Base-by-base conservation (phyloP, 2,888 invertebrate species). In the Acanthococcus lagerstroemiae region DNA sequence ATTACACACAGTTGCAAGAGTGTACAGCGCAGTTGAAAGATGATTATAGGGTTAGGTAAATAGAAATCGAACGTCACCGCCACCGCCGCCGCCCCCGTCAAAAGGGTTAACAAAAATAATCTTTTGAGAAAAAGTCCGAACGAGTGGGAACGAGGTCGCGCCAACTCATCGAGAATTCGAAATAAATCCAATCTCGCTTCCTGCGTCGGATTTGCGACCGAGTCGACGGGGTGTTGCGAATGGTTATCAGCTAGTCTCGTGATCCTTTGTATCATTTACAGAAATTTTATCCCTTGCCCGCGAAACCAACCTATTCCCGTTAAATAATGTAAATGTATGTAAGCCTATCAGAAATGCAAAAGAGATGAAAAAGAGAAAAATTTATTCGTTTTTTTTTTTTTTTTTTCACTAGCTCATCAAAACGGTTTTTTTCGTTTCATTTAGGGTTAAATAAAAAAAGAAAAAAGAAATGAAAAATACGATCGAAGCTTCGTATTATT, bases 241-340 rank as follows among this genome's bases (percentile, higher is more conserved):
- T 44, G 30, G 57, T 44, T 57, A 57, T 30, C 37, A 37, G 37
- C 52, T 24, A 48, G 46, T 48, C 48, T 46, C 50, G 25, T 61
- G 61, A 61, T 61, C 61, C 61, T 61, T 61, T 61, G 61, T 61
- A 61, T 61, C 61, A 61, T 61, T 61, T 61, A 61, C 61, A 61
- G 61, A 61, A 61, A 61, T 50, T 61, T 61, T 50, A 21, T 24
- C 19, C 61, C 48, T 45, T 50, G 26, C 50, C 52, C 50, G 48
- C 24, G 9, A 55, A 46, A 46, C 48, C 48, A 30, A 61, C 52
- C 48, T 48, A 15, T 21, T 46, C 48, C 30, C 50, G 48, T 61
- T 52, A 52, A 61, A 61, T 61, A 61, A 61, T 61, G 61, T 48
- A 61, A 61, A 61, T 61, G 50, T 61, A 61, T 50, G 61, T 61